Percentiles rank a stretch among this genome's conserved stretches.
Evolutionary conservation across 1,140 invertebrate species (phyloP).

Genomic region (Caenorhabditis briggsae): DNA sequence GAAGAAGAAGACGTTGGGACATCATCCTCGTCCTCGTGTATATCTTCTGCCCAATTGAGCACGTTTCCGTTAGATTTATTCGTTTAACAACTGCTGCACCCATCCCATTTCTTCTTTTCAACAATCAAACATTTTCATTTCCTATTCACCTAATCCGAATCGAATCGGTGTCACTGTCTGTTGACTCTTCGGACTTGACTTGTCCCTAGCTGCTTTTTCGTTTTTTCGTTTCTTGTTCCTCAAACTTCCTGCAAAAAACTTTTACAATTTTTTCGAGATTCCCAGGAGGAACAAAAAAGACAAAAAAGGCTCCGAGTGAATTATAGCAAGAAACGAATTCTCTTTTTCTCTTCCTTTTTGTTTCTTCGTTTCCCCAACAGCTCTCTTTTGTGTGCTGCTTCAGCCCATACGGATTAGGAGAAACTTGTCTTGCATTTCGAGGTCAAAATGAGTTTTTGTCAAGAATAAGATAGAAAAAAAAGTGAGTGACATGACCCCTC

Average conservation of each 20-base stretch:
- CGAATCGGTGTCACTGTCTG: constrained; percentile 45
- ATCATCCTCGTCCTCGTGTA: constrained; percentile 11
- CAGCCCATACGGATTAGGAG: constrained; percentile 42
- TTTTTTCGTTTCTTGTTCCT: background rate
- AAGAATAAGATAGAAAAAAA: constrained; percentile 20
- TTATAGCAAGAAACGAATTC: constrained; percentile 51
- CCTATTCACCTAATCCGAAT: constrained; percentile 48
- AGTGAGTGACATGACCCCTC: constrained; percentile 31
- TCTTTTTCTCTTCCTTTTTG: constrained; percentile 2
- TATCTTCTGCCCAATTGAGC: constrained; percentile 49
- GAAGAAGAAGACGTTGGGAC: constrained; percentile 34
- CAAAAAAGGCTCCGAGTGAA: background rate
- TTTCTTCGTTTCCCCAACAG: background rate
- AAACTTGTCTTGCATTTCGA: constrained; percentile 43
- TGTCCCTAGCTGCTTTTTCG: background rate
- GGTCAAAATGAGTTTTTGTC: constrained; percentile 55
- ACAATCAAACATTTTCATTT: constrained; percentile 48
- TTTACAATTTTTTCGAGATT: constrained; percentile 1
- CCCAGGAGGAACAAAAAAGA: constrained; percentile 20
- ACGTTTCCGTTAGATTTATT: constrained; percentile 25
- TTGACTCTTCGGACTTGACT: constrained; percentile 30
- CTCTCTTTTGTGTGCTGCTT: constrained; percentile 7
- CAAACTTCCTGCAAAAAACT: constrained; percentile 29
- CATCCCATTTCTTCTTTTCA: background rate
- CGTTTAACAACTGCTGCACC: too few relatives aligned